Evolutionary conservation across 2,888 invertebrate species (phyloP), one percentile per base, ranked within the genome.

Genomic region (Mythimna impura): DNA sequence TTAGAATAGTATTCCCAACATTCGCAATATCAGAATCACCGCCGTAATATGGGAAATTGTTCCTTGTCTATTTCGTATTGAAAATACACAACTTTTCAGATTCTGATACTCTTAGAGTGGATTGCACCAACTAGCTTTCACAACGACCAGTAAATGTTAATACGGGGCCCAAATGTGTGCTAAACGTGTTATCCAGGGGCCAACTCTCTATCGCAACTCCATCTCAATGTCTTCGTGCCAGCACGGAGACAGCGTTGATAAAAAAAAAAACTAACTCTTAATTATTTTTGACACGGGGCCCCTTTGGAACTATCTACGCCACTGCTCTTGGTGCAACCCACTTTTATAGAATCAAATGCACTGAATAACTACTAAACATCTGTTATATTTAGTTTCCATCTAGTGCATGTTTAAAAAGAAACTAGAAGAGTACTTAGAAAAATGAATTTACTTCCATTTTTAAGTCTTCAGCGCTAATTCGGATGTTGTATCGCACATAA

Each of bases 1-100:
- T 74, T 65, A 73, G 20, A 77, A 73, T 73, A 81, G 66, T 76
- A 78, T 71, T 79, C 12, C 62, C 71, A 72, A 60, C 67, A 54
- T 78, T 62, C 60, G 66, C 63, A 36, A 60, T 66, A 54, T 66
- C 57, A 50, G 63, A 71, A 25, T 65, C 47, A 47, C n/a, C 55
- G 65, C 30, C 25, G 36, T 55, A 57, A 36, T 47, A 9, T 34
- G 71, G 63, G 52, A 36, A 73, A 81, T 40, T 58, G 55, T 14
- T 60, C 64, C 36, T 64, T 43, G 10, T 36, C 60, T 63, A 67
- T 36, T 55, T 66, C 7, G 8, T 25, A 62, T 36, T 25, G 17
- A 47, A 70, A 50, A 14, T 34, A 62, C 20, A 9, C 64, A 34
- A 40, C 3, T 54, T 65, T 17, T 7, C 52, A 20, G 43, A 9